Conservation (phyloP, 2,797 vertebrate genomes). For the Emys orbicularis region DNA sequence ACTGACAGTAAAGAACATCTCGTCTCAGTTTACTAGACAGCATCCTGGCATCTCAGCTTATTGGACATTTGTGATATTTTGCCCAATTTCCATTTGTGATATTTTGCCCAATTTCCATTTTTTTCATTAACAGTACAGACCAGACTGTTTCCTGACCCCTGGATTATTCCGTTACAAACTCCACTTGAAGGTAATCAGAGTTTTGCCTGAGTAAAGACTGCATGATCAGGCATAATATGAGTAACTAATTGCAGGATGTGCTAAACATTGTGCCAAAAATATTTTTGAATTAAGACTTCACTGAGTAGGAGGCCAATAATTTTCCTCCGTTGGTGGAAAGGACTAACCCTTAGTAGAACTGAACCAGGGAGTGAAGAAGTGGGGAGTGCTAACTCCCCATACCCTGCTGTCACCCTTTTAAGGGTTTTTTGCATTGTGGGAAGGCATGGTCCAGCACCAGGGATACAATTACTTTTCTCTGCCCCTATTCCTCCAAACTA, state of each 20-base stretch:
- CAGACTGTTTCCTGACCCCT: neutral
- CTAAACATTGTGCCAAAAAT: neutral
- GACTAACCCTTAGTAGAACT: neutral
- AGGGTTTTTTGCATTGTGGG: neutral
- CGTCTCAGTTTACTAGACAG: neutral
- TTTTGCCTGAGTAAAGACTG: neutral
- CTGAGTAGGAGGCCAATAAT: neutral
- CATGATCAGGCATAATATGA: neutral
- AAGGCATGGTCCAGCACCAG: too few species aligned
- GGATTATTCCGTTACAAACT: neutral
- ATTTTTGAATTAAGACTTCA: neutral
- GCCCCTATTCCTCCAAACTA: neutral
- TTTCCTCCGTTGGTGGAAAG: neutral
- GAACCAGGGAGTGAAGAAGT: neutral
- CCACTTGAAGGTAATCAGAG: neutral
- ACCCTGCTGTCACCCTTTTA: neutral
- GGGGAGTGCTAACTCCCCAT: neutral
- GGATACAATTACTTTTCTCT: neutral
- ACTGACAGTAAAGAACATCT: neutral
- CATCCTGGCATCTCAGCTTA: neutral
- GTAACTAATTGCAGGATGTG: neutral
- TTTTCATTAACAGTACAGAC: neutral
- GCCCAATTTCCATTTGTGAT: neutral
- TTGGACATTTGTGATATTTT: neutral
- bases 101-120: too few species aligned